phyloP scores from a whole-genome alignment of 2,888 invertebrate species.

The Ashinkailepas kermadecensis region DNA sequence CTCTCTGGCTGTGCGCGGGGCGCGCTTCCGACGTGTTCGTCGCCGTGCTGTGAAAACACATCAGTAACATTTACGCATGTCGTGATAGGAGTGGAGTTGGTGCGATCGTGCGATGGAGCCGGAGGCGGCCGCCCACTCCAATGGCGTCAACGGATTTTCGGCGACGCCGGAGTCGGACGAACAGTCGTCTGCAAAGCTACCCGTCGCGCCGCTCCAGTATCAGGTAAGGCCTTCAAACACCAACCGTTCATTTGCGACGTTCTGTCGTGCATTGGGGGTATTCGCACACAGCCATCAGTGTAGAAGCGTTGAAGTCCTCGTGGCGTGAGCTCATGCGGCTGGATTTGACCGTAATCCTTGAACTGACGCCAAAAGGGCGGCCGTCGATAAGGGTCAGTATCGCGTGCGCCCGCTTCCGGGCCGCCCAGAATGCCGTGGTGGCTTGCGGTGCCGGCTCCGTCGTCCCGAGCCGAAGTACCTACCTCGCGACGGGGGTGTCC shows the following conservation, averaged over 20 bases:
- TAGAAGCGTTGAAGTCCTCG: too few relatives aligned
- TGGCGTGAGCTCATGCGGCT: neutral
- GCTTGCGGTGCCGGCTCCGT: too few relatives aligned
- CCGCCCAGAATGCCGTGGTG: too few relatives aligned
- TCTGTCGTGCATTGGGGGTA: too few relatives aligned
- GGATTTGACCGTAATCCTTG: neutral
- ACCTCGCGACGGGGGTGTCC: too few relatives aligned
- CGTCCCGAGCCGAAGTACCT: too few relatives aligned
- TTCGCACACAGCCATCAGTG: too few relatives aligned
- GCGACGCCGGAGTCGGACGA: neutral
- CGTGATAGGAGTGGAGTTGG: neutral
- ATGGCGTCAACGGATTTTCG: slow-evolving; percentile 11
- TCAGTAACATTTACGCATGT: neutral
- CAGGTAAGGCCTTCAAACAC: neutral
- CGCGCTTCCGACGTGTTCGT: neutral
- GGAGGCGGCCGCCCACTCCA: neutral
- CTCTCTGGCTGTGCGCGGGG: neutral
- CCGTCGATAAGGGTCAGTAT: neutral
- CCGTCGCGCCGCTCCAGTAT: neutral
- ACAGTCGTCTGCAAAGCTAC: neutral
- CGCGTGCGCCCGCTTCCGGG: neutral
- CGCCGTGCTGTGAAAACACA: too few relatives aligned
- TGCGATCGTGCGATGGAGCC: neutral
- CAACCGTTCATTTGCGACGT: too few relatives aligned
- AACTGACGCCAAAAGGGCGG: neutral